Base-by-base conservation (phyloP, 2,113 vertebrate species). In the Vombatus ursinus region DNA sequence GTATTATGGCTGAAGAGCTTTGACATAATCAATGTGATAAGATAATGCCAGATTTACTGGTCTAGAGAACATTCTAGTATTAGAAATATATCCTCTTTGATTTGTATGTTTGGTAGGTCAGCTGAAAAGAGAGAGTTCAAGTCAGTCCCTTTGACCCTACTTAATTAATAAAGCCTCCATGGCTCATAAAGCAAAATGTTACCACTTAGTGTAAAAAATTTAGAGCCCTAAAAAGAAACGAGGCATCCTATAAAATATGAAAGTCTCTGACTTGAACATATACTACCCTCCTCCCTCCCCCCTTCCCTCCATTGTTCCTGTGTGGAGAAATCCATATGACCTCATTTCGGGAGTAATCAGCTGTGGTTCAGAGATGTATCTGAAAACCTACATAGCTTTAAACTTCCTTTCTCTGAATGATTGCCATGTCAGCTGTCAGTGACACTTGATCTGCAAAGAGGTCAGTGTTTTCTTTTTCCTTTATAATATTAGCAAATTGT, bases 31-130 rank as follows among this genome's bases (percentile, higher is more conserved):
- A 94, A 96, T 98, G 96, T 77, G 16, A 98, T 94, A 97, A 98
- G 98, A 98, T 99, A 98, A 98, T 98, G 98, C 98, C 96, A 98
- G 98, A 98, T 99, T 98, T 98, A 97, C 94, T 97, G 97, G 98
- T 96, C 98, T 98, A 97, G 96, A 97, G 97, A 98, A 98, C 98
- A 98, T 98, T 98, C 96, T 95, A 97, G 96, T 94, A 97, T 98
- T 97, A 98, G 98, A 98, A 98, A 97, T 98, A 96, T 94, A 98
- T 98, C 97, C 98, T 96, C 97, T 97, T 92, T 95, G 96, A 97
- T 96, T 97, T 91, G 91, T 92, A 90, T 92, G 94, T 48, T 96
- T 96, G 97, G 96, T 95, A 97, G 95, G 97, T 98, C 94, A 95
- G 93, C 95, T 96, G 94, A 97, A 92, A 93, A 57, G 96, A 94